A percentile compares a stretch with the other conserved stretches of the same genome.
These are phyloP conservation scores for Brachionus koreanus DNA, from an alignment of 1,140 invertebrate genomes.

Conservation along the genomic window DNA sequence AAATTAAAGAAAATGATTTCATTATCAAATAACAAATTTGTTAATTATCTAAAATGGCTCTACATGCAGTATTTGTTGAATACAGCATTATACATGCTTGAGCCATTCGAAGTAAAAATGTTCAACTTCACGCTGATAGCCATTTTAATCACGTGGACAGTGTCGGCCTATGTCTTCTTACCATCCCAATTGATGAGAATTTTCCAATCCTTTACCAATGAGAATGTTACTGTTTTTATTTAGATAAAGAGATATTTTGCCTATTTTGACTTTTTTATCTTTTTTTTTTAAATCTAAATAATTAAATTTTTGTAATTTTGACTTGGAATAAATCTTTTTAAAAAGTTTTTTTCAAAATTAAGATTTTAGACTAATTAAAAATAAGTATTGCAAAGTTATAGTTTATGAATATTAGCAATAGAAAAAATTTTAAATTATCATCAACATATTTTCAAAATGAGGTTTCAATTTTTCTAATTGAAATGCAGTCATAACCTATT, in stretches of 20 bases:
- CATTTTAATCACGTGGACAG: not conserved
- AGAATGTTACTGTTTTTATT: constrained; percentile 24
- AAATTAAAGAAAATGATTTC: not conserved
- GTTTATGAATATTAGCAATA: not conserved
- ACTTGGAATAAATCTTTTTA: too few species aligned
- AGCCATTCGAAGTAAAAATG: constrained; percentile 26
- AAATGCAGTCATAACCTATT: not conserved
- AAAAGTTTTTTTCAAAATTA: too few species aligned
- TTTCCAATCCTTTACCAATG: constrained; percentile 8
- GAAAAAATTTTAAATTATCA: not conserved
- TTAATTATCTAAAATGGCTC: constrained; percentile 40
- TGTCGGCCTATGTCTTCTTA: constrained; percentile 36
- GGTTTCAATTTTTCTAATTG: not conserved
- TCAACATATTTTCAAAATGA: not conserved
- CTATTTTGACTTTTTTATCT: not conserved
- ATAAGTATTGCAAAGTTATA: not conserved
- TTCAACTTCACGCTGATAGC: not conserved
- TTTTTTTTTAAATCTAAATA: too few species aligned
- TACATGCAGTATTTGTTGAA: constrained; percentile 44
- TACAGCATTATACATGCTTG: constrained; percentile 43
- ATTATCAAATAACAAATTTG: constrained; percentile 33
- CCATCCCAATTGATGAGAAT: constrained; percentile 38
- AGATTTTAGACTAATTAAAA: not conserved
- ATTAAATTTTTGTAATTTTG: too few species aligned
- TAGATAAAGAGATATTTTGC: not conserved